phyloP scores from a whole-genome alignment of 2,797 vertebrate genomes.

The Agapornis canus region DNA sequence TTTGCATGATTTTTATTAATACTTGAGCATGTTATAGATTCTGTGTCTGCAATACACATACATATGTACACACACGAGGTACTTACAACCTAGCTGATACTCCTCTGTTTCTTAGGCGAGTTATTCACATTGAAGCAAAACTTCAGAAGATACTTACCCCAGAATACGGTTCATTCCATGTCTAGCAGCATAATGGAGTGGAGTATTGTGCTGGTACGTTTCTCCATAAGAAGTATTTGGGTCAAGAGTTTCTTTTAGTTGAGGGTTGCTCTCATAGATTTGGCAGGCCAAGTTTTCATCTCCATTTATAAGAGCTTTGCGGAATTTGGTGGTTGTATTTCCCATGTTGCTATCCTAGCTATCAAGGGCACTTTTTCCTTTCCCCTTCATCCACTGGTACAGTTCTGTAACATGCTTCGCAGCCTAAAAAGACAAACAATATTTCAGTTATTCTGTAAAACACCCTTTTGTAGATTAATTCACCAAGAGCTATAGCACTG shows the following conservation, averaged over 20 bases:
- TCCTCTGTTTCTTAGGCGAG: not conserved
- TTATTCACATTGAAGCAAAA: not conserved
- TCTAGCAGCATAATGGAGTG: slow-evolving; percentile 94
- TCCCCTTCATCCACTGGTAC: slow-evolving; percentile 77
- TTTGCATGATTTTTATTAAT: not conserved
- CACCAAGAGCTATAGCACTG: not conserved
- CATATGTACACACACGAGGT: not conserved
- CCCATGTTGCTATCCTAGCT: slow-evolving; percentile 86
- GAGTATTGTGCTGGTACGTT: slow-evolving; percentile 98
- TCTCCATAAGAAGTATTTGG: slow-evolving; percentile 98
- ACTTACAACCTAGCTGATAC: not conserved
- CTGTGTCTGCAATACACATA: not conserved
- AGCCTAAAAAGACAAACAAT: slow-evolving; percentile 74
- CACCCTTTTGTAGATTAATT: not conserved
- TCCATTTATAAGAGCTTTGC: slow-evolving; percentile 95
- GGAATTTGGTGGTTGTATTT: slow-evolving; percentile 98
- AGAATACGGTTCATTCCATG: slow-evolving; percentile 96
- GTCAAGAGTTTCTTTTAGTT: slow-evolving; percentile 96
- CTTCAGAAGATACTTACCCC: slow-evolving; percentile 81
- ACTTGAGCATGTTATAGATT: not conserved
- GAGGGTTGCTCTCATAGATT: slow-evolving; percentile 95
- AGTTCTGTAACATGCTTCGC: slow-evolving; percentile 79
- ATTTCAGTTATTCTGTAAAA: slow-evolving; percentile 43
- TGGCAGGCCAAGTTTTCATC: slow-evolving; percentile 95
- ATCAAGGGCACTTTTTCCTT: slow-evolving; percentile 65